These are phyloP conservation scores for Muntiacus muntjak DNA, from an alignment of 2,113 vertebrate species.

Conservation along the genomic window DNA sequence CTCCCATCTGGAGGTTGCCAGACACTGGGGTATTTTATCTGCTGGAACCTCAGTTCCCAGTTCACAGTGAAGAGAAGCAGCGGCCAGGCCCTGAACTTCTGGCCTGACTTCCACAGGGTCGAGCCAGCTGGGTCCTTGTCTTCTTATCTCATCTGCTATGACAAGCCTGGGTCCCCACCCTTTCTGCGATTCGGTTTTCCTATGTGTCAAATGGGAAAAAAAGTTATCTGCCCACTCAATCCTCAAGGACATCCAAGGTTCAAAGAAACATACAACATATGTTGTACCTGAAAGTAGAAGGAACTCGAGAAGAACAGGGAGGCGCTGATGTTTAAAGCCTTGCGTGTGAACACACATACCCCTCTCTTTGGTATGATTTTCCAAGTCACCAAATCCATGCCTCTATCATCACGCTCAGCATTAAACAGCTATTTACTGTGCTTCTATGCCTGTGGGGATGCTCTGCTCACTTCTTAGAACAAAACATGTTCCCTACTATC, in stretches of 20 bases:
- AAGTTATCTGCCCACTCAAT: accelerated
- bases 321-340: neutral
- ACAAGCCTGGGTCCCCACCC: neutral
- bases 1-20: neutral
- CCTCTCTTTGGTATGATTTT: neutral
- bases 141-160: neutral
- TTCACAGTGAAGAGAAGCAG: neutral
- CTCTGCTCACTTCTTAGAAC: slow-evolving; percentile 27
- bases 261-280: neutral
- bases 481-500: slow-evolving; percentile 28
- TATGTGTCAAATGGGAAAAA: no score
- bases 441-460: neutral
- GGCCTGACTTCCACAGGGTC: neutral
- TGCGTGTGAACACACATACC: neutral
- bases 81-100: no score
- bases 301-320: neutral
- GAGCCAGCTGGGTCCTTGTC: neutral
- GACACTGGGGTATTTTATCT: neutral
- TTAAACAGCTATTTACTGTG: neutral
- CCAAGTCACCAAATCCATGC: neutral
- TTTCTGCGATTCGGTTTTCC: neutral
- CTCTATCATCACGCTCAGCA: neutral
- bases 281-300: neutral
- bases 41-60: neutral
- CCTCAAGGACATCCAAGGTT: neutral